These are phyloP conservation scores for Galemys pyrenaicus DNA, from an alignment of 2,113 vertebrate genomes.

Conservation along the genomic window DNA sequence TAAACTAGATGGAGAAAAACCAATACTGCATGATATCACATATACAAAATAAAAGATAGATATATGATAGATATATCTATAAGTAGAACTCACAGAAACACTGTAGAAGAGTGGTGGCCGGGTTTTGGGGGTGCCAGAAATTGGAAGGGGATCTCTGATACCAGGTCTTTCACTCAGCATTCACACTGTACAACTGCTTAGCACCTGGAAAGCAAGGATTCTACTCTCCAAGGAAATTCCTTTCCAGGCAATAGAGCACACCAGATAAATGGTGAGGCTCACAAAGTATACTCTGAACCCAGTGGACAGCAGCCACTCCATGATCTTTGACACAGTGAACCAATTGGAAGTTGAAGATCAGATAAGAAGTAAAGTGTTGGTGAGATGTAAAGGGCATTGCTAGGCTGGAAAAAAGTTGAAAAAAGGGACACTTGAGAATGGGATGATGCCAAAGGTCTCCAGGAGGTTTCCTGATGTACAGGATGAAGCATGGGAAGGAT, in stretches of 20 bases:
- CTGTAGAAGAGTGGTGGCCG: background rate
- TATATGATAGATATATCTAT: no score
- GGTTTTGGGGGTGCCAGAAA: background rate
- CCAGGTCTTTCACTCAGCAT: background rate
- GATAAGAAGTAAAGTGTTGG: background rate
- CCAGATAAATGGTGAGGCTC: background rate
- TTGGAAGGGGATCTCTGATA: no score
- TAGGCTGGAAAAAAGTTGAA: background rate
- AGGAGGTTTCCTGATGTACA: background rate
- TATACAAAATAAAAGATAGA: background rate
- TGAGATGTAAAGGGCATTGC: background rate
- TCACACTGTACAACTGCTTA: background rate
- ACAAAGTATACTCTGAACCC: background rate
- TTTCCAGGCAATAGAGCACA: background rate
- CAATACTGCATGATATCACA: background rate
- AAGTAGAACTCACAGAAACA: background rate
- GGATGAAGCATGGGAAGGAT: background rate
- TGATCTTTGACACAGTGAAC: background rate
- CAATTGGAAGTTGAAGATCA: background rate
- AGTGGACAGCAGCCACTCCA: background rate
- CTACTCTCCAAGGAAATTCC: background rate
- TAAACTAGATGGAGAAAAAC: background rate
- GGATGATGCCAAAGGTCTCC: background rate
- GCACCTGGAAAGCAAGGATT: background rate
- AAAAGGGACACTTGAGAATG: background rate